Base-by-base conservation (phyloP, 2,888 invertebrate species). In the Pammene aurita region DNA sequence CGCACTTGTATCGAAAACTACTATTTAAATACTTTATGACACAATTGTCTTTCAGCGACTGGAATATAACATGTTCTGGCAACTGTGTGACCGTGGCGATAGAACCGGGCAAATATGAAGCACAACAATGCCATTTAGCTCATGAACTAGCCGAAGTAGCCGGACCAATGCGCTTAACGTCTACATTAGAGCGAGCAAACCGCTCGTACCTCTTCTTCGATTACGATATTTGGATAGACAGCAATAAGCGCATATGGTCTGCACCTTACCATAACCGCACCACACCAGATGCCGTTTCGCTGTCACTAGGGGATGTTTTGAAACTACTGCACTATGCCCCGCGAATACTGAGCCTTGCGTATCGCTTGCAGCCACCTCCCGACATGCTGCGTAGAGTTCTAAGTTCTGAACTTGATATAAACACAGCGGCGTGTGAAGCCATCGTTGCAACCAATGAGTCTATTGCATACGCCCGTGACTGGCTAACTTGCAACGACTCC, bases 171-270 rank as follows among this genome's bases (percentile, higher is more conserved):
- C 35, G 26, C 44, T 44, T 58, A n/a, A n/a, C 58, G 5, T 9
- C 5, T 1, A 34, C n/a, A 26, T 0, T 54, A 61, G 26, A 56
- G 48, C 35, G 35, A 9, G n/a, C 26, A 4, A 55, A 66, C n/a
- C 41, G 34, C 42, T 76, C 79, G 0, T 75, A 79, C 54, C 72
- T 83, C 13, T 80, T 82, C 61, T 60, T 81, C 26, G 83, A 83
- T 73, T 79, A 79, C 65, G 72, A 77, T 34, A 57, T 81, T 38
- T 81, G 79, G 81, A 41, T 11, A 11, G 61, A 52, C 11, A 63
- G 6, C 7, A 14, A 1, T n/a, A 50, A 57, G 42, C 26, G 52
- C 64, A 68, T 67, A 64, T 64, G 60, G 55, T 55, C 42, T 26
- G 60, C 73, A n/a, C 63, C 70, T 11, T 48, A 70, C 48, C 62